Conservation (phyloP, 2,113 vertebrate genomes). For the Isichthys henryi region DNA sequence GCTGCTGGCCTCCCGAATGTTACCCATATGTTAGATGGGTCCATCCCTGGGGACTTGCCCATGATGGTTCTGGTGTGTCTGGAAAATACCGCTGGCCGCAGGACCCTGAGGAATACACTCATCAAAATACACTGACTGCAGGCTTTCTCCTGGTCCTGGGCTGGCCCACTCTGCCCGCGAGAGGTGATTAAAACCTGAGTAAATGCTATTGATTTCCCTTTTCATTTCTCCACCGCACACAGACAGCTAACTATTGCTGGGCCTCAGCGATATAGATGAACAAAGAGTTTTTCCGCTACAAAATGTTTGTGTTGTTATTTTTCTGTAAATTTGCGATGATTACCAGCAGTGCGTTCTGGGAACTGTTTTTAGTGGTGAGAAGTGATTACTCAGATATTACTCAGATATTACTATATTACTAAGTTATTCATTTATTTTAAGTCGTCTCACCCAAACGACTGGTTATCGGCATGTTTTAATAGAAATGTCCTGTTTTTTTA, state of each 20-base stretch:
- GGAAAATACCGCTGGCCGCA: neutral
- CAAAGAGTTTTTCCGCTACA: neutral
- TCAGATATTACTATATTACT: neutral
- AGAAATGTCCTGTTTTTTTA: neutral
- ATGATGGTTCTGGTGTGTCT: neutral
- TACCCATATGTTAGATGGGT: neutral
- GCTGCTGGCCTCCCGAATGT: neutral
- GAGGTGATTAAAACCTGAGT: slow-evolving; percentile 3
- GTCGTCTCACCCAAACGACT: neutral
- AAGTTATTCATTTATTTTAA: neutral
- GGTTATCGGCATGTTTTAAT: neutral
- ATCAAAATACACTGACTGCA: neutral
- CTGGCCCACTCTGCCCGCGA: neutral
- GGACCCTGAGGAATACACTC: neutral
- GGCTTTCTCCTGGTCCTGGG: neutral
- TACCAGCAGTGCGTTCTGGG: neutral
- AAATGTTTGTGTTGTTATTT: neutral
- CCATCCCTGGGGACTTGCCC: neutral
- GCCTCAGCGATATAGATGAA: no score
- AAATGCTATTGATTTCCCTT: slow-evolving; percentile 5
- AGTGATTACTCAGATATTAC: neutral
- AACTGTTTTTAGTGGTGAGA: neutral
- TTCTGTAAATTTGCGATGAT: neutral
- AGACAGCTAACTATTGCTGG: neutral
- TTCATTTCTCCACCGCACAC: neutral